Evolutionary conservation across 2,888 invertebrate genomes (phyloP).

Genomic region (Anodontia alba): DNA sequence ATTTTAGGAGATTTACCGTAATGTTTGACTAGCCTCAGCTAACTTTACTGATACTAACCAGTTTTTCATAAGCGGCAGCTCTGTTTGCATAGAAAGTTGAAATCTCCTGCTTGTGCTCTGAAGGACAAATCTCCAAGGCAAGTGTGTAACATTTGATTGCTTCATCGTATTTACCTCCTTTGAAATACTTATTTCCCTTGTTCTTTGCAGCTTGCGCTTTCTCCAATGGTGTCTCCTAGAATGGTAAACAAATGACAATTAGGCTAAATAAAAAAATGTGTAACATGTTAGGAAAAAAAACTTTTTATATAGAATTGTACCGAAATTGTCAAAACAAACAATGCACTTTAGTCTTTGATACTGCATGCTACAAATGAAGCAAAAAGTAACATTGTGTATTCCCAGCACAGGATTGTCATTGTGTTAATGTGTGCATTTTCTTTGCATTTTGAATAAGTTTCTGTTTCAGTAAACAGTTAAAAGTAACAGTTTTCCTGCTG

Average conservation of each 20-base stretch:
- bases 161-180: conserved; percentile 84
- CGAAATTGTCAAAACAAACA: background rate
- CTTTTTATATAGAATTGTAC: background rate
- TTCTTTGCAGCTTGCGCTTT: conserved; percentile 87
- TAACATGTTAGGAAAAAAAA: conserved; percentile 8
- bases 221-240: conserved; percentile 75
- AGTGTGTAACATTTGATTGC: conserved; percentile 86
- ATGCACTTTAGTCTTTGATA: too few relatives aligned
- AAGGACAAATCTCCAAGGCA: conserved; percentile 85
- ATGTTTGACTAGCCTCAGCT: too few relatives aligned
- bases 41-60: too few relatives aligned
- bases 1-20: too few relatives aligned
- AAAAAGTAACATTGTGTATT: too few relatives aligned
- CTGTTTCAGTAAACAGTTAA: too few relatives aligned
- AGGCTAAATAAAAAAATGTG: too few relatives aligned
- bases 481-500: too few relatives aligned
- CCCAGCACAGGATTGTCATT: too few relatives aligned
- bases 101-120: conserved; percentile 89
- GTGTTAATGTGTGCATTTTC: too few relatives aligned
- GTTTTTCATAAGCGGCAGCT: conserved; percentile 97
- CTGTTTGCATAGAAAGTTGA: conserved; percentile 98
- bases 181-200: conserved; percentile 86
- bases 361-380: too few relatives aligned
- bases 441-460: too few relatives aligned
- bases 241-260: background rate